These are phyloP conservation scores for Helicoverpa armigera DNA, from an alignment of 1,140 invertebrate species.

Conservation along the genomic window DNA sequence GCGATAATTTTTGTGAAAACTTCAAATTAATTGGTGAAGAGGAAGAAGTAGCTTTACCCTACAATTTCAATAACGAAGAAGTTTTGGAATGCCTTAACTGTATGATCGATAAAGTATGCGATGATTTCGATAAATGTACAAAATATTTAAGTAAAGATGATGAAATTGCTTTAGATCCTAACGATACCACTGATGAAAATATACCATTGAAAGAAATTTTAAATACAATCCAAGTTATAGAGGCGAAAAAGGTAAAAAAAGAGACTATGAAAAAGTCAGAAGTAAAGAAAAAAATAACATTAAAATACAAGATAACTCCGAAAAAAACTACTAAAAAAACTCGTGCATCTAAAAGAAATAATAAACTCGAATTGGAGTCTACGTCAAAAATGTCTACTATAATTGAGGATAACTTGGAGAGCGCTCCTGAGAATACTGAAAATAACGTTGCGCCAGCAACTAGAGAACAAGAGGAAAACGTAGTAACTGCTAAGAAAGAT, in stretches of 20 bases:
- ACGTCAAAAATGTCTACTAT: slow-evolving; percentile 60
- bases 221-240: slow-evolving; percentile 27
- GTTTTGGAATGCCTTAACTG: slow-evolving; percentile 70
- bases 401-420: slow-evolving; percentile 49
- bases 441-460: neutral
- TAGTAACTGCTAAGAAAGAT: neutral
- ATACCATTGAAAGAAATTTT: slow-evolving; percentile 40
- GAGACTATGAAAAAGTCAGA: slow-evolving; percentile 4
- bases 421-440: slow-evolving; percentile 22
- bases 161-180: slow-evolving; percentile 15
- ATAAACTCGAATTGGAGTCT: slow-evolving; percentile 54
- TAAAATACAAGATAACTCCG: slow-evolving; percentile 53
- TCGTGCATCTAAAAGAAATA: slow-evolving; percentile 48
- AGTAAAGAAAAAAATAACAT: slow-evolving; percentile 45
- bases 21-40: slow-evolving; percentile 39
- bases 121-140: slow-evolving; percentile 65
- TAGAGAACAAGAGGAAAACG: neutral
- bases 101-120: slow-evolving; percentile 73
- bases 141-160: slow-evolving; percentile 54
- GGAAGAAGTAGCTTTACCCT: slow-evolving; percentile 12
- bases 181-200: slow-evolving; percentile 19
- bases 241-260: slow-evolving; percentile 6
- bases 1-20: slow-evolving; percentile 58
- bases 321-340: slow-evolving; percentile 47
- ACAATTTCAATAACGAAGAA: slow-evolving; percentile 56